Evolutionary conservation across 2,113 vertebrate species (phyloP).

Genomic region (Apodemus sylvaticus): DNA sequence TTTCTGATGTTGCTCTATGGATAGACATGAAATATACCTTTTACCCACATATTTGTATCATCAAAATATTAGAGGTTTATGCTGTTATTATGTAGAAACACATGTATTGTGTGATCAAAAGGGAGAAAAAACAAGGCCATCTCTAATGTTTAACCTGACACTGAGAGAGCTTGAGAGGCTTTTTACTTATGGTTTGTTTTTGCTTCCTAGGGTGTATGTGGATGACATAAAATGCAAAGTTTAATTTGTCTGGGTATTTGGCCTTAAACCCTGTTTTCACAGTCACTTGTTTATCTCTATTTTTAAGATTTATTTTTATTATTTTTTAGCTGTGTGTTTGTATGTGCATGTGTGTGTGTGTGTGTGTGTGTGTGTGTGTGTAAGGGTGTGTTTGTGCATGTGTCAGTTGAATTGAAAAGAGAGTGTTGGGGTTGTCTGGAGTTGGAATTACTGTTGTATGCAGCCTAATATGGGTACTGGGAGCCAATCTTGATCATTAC

Average conservation of each 20-base stretch:
- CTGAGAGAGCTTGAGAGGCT: not conserved
- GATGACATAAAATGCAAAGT: not conserved
- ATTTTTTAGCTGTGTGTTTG: not conserved
- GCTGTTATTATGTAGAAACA: not conserved
- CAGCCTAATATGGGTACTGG: not conserved
- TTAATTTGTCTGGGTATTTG: not conserved
- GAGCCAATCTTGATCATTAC: not conserved
- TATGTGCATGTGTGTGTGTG: too few species aligned
- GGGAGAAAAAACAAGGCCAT: not conserved
- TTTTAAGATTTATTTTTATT: not conserved
- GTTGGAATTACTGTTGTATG: not conserved
- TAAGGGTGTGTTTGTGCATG: not conserved
- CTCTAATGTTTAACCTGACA: not conserved
- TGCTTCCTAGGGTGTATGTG: slow-evolving; percentile 35
- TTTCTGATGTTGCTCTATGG: not conserved
- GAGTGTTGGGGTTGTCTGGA: not conserved
- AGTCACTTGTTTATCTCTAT: not conserved
- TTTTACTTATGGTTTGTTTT: not conserved
- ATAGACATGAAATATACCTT: not conserved
- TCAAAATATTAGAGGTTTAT: not conserved
- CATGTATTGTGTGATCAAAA: not conserved
- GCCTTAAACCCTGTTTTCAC: not conserved
- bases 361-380: not conserved
- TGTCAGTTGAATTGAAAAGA: not conserved
- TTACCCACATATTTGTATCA: not conserved